These are phyloP conservation scores for Heliothis subflexa DNA, from an alignment of 1,140 invertebrate species.

Conservation along the genomic window DNA sequence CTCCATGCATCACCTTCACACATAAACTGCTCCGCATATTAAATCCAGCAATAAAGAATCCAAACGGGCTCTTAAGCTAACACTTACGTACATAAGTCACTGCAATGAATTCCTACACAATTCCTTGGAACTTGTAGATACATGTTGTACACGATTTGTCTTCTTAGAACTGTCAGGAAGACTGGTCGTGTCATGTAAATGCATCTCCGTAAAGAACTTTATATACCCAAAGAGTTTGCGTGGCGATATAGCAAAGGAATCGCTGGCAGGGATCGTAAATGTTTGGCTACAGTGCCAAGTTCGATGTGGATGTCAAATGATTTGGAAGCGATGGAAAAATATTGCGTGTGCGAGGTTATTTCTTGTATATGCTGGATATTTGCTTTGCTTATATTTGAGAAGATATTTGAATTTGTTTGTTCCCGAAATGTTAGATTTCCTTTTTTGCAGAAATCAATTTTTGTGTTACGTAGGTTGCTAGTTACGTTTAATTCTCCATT, in stretches of 20 bases:
- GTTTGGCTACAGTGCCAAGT: slow-evolving; percentile 37
- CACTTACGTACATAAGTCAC: slow-evolving; percentile 31
- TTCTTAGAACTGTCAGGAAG: slow-evolving; percentile 54
- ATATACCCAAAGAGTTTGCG: slow-evolving; percentile 21
- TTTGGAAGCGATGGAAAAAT: slow-evolving; percentile 23
- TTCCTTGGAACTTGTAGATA: slow-evolving; percentile 40
- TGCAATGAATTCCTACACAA: slow-evolving; percentile 38
- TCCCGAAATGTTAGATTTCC: no score
- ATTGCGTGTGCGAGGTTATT: slow-evolving; percentile 11
- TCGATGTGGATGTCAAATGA: slow-evolving; percentile 24
- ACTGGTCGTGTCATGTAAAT: slow-evolving; percentile 56
- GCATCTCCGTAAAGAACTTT: slow-evolving; percentile 38
- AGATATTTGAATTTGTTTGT: no score
- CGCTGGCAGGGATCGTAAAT: slow-evolving; percentile 10
- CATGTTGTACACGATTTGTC: slow-evolving; percentile 52
- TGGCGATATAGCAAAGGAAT: slow-evolving; percentile 17
- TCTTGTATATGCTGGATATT: no score
- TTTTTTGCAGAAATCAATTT: no score
- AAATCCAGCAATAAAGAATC: slow-evolving; percentile 38
- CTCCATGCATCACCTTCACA: slow-evolving; percentile 12
- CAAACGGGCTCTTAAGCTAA: slow-evolving; percentile 43
- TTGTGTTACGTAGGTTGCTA: no score
- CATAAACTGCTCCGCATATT: slow-evolving; percentile 10
- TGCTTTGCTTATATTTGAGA: no score
- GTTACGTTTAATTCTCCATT: background rate